Evolutionary conservation across 1,140 invertebrate genomes (phyloP).

Genomic region (Chionoecetes opilio): DNA sequence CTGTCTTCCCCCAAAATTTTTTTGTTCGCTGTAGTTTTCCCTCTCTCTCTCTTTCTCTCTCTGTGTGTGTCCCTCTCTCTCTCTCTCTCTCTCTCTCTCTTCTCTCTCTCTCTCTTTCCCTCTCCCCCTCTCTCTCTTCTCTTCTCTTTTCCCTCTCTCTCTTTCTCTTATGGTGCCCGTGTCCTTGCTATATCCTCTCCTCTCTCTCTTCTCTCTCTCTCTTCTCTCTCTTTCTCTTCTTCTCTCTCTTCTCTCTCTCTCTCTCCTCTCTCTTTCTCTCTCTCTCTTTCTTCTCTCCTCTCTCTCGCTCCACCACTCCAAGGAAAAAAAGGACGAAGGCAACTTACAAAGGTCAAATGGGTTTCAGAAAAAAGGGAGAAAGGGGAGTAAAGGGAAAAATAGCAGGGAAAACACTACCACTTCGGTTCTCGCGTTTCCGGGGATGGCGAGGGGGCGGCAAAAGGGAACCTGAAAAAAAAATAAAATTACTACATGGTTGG

Average conservation of each 20-base stretch:
- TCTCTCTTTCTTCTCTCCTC: background rate
- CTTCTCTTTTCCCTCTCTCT: slow-evolving; percentile 39
- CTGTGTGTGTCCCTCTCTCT: slow-evolving; percentile 9
- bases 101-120: background rate
- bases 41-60: background rate
- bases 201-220: background rate
- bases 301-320: background rate
- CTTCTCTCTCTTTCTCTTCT: background rate
- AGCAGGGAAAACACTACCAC: background rate
- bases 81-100: slow-evolving; percentile 3
- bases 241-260: background rate
- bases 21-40: background rate
- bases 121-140: slow-evolving; percentile 39
- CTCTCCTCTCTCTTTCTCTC: background rate
- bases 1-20: too few relatives aligned
- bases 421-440: background rate
- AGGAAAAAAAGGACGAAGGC: background rate
- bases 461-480: background rate
- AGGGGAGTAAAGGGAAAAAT: background rate
- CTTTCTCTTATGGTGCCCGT: background rate
- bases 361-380: background rate
- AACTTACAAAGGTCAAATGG: background rate
- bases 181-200: background rate
- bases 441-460: background rate
- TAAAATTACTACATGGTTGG: background rate